Base-by-base conservation (phyloP, 2,113 vertebrate genomes). In the Apistogramma diplotaenia region DNA sequence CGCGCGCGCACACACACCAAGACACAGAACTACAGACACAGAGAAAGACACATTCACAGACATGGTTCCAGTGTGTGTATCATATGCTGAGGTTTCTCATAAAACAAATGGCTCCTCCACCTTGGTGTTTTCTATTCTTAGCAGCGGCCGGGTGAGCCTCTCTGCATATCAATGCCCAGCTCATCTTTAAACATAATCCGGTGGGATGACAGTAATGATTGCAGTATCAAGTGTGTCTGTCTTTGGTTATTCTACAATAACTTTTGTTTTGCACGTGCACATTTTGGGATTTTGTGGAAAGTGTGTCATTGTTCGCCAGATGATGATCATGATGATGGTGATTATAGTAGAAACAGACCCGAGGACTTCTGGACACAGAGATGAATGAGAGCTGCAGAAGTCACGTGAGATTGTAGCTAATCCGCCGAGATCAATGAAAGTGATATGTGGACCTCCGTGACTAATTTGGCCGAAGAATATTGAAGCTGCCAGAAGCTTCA, bases 161-260 rank as follows among this genome's bases (percentile, higher is more conserved):
- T 85, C 78, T 84, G 83, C 87, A 87, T 91, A 84, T 85, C 82
- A 91, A 81, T 89, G 74, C 12, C 31, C 65, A 0, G 75, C 85
- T 92, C 87, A 88, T 89, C 84, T 75, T 89, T 88, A 87, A 90
- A 76, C 79, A 88, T 90, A 80, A 79, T 65, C 74, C 72, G 79
- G 73, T 61, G 81, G 23, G 67, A 80, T 33, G 81, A 58, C 37
- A 83, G 54, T 2, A 29, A 56, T 37, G 80, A 71, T 9, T 18
- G 29, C 9, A 3, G 23, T 27, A 51, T 74, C 62, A 1, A n/a
- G 55, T 53, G 43, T 21, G 19, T 55, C 19, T 54, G 43, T 78
- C 21, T 74, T 15, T 11, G 1, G 43, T 37, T 33, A 49, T 21
- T 71, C 19, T 7, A 31, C 9, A 12, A 10, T 18, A 40, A 29